Evolutionary conservation across 1,140 invertebrate species (phyloP).

Genomic region (Muscidifurax raptorellus): DNA sequence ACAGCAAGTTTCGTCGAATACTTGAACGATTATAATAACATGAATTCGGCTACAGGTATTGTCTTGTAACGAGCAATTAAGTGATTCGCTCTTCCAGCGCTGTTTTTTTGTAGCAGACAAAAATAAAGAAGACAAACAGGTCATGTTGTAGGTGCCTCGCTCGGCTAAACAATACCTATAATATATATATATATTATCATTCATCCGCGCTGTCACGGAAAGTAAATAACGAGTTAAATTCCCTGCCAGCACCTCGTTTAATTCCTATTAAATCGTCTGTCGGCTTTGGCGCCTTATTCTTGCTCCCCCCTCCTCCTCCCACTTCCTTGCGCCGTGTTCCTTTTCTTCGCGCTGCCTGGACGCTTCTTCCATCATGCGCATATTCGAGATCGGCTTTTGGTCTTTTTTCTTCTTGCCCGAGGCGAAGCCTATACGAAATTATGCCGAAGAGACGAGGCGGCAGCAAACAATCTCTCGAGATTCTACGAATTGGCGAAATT

Average conservation of each 20-base stretch:
- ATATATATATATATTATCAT: conserved; percentile 54
- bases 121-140: conserved; percentile 37
- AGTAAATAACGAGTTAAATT: conserved; percentile 62
- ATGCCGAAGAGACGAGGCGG: conserved; percentile 8
- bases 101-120: not conserved
- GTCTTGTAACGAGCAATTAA: conserved; percentile 67
- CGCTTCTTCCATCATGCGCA: not conserved
- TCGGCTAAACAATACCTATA: no score
- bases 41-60: not conserved
- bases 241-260: conserved; percentile 64
- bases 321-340: not conserved
- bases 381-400: not conserved
- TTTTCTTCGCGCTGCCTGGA: not conserved
- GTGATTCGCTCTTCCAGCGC: conserved; percentile 65
- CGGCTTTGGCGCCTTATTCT: conserved; percentile 18
- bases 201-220: conserved; percentile 34
- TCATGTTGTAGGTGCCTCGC: conserved; percentile 51
- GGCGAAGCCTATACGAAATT: conserved; percentile 20
- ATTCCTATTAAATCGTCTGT: conserved; percentile 62
- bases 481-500: conserved; percentile 37
- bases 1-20: not conserved
- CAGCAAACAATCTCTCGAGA: not conserved
- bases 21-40: not conserved
- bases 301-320: conserved; percentile 36
- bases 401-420: conserved; percentile 17